These are phyloP conservation scores for Gymnocephalus cernua DNA, from an alignment of 2,113 vertebrate genomes.

Conservation along the genomic window DNA sequence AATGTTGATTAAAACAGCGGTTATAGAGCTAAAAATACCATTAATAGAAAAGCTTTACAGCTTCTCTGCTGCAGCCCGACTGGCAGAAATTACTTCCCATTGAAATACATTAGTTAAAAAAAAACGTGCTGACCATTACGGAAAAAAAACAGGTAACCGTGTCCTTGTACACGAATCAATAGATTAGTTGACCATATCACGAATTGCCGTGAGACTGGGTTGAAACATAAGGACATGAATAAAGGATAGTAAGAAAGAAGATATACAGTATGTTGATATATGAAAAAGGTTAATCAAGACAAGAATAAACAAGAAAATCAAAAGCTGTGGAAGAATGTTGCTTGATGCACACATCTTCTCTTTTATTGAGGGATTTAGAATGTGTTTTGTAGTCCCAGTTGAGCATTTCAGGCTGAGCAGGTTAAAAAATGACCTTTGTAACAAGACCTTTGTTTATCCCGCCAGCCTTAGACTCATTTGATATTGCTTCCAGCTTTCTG, in stretches of 20 bases:
- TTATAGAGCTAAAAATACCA: too few species aligned
- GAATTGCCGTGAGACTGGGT: too few species aligned
- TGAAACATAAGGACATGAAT: conserved; percentile 19
- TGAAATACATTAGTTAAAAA: too few species aligned
- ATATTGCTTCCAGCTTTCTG: conserved; percentile 29
- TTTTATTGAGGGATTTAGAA: conserved; percentile 16
- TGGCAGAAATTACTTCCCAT: too few species aligned
- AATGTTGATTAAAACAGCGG: too few species aligned
- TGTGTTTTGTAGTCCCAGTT: conserved; percentile 20
- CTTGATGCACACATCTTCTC: conserved; percentile 2
- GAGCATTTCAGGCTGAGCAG: conserved; percentile 19
- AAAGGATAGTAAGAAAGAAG: conserved; percentile 3
- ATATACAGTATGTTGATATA: neutral
- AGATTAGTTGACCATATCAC: too few species aligned
- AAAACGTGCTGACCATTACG: too few species aligned
- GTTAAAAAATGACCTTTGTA: conserved; percentile 40
- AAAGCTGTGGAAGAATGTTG: conserved; percentile 38
- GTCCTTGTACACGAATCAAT: too few species aligned
- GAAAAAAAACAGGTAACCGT: too few species aligned
- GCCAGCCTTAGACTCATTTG: conserved; percentile 27
- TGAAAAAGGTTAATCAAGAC: conserved; percentile 47
- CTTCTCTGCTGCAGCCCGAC: too few species aligned
- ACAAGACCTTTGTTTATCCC: conserved; percentile 46
- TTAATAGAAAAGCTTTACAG: too few species aligned
- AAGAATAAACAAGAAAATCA: conserved; percentile 24